phyloP scores from a whole-genome alignment of 1,140 invertebrate genomes.

The Eumaeus atala region DNA sequence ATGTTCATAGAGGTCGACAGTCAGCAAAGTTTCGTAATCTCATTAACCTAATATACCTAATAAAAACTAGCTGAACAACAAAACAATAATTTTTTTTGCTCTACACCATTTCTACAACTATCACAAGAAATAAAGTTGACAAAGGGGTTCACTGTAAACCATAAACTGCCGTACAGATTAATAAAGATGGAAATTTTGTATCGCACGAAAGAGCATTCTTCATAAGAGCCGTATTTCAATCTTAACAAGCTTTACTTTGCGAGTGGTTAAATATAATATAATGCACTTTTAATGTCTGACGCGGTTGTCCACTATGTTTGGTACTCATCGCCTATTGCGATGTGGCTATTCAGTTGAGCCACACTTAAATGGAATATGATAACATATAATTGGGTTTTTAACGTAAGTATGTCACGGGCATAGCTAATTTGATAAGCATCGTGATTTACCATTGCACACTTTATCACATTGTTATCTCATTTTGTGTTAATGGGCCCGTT shows the following conservation, averaged over 20 bases:
- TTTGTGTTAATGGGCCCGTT: background rate
- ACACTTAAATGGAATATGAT: no score
- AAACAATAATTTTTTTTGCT: no score
- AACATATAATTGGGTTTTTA: no score
- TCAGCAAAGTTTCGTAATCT: no score
- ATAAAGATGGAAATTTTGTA: slow-evolving; percentile 26
- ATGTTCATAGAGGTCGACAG: no score
- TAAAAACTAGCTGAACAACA: no score
- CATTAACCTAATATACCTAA: no score
- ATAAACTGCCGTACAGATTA: background rate
- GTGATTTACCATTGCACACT: slow-evolving; percentile 4
- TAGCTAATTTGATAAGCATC: slow-evolving; percentile 1
- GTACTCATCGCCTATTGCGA: slow-evolving; percentile 6
- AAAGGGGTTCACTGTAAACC: background rate
- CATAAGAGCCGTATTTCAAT: slow-evolving; percentile 46
- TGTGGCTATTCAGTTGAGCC: background rate
- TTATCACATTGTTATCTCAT: slow-evolving; percentile 1
- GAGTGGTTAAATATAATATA: slow-evolving; percentile 56
- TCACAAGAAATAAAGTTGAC: background rate
- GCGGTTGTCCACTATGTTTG: slow-evolving; percentile 30
- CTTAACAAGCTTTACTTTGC: slow-evolving; percentile 51
- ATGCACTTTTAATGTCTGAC: slow-evolving; percentile 64
- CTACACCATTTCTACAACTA: no score
- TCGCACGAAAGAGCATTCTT: slow-evolving; percentile 39
- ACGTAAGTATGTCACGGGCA: no score